Evolutionary conservation across 2,113 vertebrate genomes (phyloP), one percentile per base, ranked within the genome.

Genomic region (Forbesichthys agassizii): DNA sequence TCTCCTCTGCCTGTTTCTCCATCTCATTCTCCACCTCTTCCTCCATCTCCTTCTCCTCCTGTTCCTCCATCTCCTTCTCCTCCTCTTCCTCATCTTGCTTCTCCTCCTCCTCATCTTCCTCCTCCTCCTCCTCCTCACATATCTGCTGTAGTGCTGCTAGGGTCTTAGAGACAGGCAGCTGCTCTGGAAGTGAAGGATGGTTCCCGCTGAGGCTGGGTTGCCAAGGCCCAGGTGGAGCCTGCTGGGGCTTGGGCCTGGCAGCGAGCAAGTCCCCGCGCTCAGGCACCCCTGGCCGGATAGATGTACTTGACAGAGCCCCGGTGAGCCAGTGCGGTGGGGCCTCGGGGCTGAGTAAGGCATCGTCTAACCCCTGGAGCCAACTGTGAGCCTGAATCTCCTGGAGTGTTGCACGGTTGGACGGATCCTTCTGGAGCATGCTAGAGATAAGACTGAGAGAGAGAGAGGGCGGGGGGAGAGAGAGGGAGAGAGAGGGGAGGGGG

Each of bases 371-470:
- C 81, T 91, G 91, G 64, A 96, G 92, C 95, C 95, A 96, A 0
- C 71, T 0, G 11, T 96, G 95, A 55, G 82, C 72, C 80, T 95
- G 92, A 0, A 96, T 96, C 79, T 95, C 87, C 51, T 90, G 86
- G 48, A 96, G 88, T 1, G 94, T 92, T 0, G 94, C 94, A 1
- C 95, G 91, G 33, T 67, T 63, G 65, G 79, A 88, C 0, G 95
- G 95, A 69, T 95, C 93, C 52, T 93, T 92, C 91, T 95, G 94
- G 42, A 96, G 91, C 95, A 96, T 96, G 80, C 87, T 93, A 64
- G 93, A 91, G 86, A 96, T 95, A 75, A 96, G 85, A 60, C 95
- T 96, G 86, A 53, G 1, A 9, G 20, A 53, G 9, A 52, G 62
- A 55, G 57, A 77, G 36, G 16, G 16, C 16, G 16, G 16, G 16